phyloP scores from a whole-genome alignment of 2,113 vertebrate genomes.

The Alligator sinensis region DNA sequence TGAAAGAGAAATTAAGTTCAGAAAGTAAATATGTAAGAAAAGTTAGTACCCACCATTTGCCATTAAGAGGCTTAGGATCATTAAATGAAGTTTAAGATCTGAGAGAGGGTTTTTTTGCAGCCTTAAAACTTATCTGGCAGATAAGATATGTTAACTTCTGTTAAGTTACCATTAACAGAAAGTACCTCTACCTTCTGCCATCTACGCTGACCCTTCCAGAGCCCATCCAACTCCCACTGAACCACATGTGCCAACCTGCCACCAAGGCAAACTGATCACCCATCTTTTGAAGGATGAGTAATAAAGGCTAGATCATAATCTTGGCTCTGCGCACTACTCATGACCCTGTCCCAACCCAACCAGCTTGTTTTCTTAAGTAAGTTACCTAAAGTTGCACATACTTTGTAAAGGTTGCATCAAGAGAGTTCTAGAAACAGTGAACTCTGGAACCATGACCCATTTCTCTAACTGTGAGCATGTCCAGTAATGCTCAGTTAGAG shows the following conservation, averaged over 20 bases:
- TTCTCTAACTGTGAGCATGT: too few relatives aligned
- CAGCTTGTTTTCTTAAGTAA: too few relatives aligned
- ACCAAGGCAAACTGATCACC: not conserved
- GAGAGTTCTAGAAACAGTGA: too few relatives aligned
- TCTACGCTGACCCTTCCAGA: not conserved
- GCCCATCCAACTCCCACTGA: not conserved
- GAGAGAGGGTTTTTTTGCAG: not conserved
- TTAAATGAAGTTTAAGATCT: not conserved
- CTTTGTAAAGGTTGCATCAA: too few relatives aligned
- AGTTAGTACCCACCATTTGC: not conserved
- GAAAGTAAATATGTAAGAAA: not conserved
- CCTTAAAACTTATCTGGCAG: too few relatives aligned
- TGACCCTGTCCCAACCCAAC: too few relatives aligned
- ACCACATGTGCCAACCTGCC: not conserved
- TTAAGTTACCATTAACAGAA: too few relatives aligned
- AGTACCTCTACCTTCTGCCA: not conserved
- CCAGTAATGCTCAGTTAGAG: too few relatives aligned
- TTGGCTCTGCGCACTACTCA: too few relatives aligned
- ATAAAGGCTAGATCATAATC: not conserved
- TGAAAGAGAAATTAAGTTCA: constrained; percentile 7
- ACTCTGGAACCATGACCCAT: too few relatives aligned
- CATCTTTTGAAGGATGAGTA: not conserved
- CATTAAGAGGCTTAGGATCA: not conserved
- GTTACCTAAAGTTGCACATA: too few relatives aligned
- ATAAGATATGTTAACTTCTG: too few relatives aligned